Base-by-base conservation (phyloP, 2,888 invertebrate species). In the Cyaniris semiargus region DNA sequence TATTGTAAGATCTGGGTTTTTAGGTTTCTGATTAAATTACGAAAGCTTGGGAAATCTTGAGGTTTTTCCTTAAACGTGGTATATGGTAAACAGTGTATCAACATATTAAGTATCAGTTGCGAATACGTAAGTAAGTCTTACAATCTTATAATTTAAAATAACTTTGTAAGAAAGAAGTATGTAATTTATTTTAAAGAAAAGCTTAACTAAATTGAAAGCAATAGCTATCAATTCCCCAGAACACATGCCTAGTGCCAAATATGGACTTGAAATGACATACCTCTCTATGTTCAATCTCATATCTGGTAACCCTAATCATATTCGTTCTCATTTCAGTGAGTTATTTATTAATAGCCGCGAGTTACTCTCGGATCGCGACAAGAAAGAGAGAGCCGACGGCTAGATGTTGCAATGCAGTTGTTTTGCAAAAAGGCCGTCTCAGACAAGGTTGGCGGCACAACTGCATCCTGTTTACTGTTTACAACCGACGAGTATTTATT, bases 351-450 rank as follows among this genome's bases (percentile, higher is more conserved):
- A 79, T 81, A 83, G 81, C 81, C 18, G 44, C 60, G n/a, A 77
- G 83, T 83, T 84, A 83, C 83, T 84, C 82, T 86, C 82, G 85
- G 84, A 85, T 85, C 81, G 83, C 80, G 83, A 82, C 83, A 82
- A 82, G 84, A 87, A 87, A 87, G 87, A 78, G 79, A 88, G 88
- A 90, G 89, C 85, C 82, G 66, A 13, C 66, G 66, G 81, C 84
- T 81, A 79, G 85, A 85, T 89, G 88, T 87, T 86, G 91, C 88
- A 91, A 92, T 84, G 84, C 79, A 84, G 84, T 87, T 88, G 89
- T 89, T 90, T 91, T 89, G 91, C 90, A 89, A 88, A 90, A 89
- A 89, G 88, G 85, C 80, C 84, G 90, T 91, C 88, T 83, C 86
- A 81, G 88, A 90, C 92, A 90, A 92, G 91, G 90, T 88, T 90